phyloP scores from a whole-genome alignment of 92 coral and sea anemone species.

The Zoanthus sociatus region DNA sequence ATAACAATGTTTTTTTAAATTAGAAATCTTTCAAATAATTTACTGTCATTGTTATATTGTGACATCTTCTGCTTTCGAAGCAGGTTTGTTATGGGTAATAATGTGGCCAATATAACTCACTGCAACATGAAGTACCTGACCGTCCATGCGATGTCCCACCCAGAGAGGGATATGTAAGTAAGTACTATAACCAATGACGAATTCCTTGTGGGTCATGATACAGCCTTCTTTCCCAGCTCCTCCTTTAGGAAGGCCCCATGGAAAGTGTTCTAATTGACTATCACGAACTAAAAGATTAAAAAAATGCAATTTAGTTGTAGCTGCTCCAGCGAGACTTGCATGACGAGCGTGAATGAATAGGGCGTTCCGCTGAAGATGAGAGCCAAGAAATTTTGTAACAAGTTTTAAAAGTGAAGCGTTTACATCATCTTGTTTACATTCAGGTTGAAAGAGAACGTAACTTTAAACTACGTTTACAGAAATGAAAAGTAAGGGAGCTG shows the following conservation, averaged over 20 bases:
- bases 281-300: conserved; percentile 42
- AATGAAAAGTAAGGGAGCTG: too few species aligned
- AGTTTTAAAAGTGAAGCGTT: not conserved
- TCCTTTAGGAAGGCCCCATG: conserved; percentile 96
- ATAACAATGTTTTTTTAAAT: too few species aligned
- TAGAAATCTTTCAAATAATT: too few species aligned
- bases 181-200: conserved; percentile 91
- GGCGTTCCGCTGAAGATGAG: too few species aligned
- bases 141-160: conserved; percentile 87
- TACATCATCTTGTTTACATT: too few species aligned
- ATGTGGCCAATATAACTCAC: not conserved
- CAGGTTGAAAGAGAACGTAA: too few species aligned
- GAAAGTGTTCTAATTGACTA: conserved; percentile 71
- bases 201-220: conserved; percentile 82
- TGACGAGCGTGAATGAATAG: not conserved
- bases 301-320: not conserved
- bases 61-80: too few species aligned
- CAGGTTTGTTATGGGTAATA: too few species aligned
- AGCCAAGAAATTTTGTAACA: too few species aligned
- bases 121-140: conserved; percentile 64
- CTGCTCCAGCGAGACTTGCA: not conserved
- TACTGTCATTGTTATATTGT: too few species aligned
- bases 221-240: conserved; percentile 94
- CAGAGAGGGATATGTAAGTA: conserved; percentile 90
- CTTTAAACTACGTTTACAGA: too few species aligned